Evolutionary conservation across 1,140 invertebrate genomes (phyloP), one percentile per base, ranked within the genome.

Genomic region (Phocides pigmalion): DNA sequence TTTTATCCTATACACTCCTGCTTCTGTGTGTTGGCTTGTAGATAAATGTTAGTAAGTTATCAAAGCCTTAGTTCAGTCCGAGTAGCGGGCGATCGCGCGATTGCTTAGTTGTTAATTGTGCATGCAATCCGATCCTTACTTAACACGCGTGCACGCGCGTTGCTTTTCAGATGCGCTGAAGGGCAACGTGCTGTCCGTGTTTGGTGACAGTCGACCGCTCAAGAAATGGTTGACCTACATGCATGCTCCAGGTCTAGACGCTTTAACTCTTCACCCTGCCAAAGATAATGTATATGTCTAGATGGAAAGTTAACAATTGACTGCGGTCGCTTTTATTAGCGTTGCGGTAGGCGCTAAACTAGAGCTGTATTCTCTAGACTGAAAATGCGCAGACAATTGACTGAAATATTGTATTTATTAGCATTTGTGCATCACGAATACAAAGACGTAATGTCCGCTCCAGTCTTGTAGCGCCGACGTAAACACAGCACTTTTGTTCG

Each of bases 181-280:
- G 67, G 69, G 74, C 80, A 74, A 72, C 72, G 72, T 84, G 66
- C 79, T 90, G 63, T 73, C 84, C 56, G 74, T 82, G 81, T 69
- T 89, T 68, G 68, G 69, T 51, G 78, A 74, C 50, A 74, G 72
- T 16, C 84, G 84, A 58, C 88, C 81, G 74, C 67, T 87, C 80
- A 90, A 87, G 87, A 90, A 90, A 70, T 90, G 88, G 87, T 84
- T 90, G 71, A 89, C 88, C 76, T 89, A 88, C 85, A 82, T 90
- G 88, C 88, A 89, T 90, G 88, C 81, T 32, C 79, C 86, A 90
- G 88, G 88, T 90, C 87, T 81, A 74, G 54, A 44, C 68, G 84
- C 85, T 87, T 85, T 86, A 76, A 59, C 75, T 80, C 72, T 79
- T 76, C 79, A 82, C 70, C 64, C 56, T 37, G 28, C 2, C 28